Evolutionary conservation across 2,797 vertebrate genomes (phyloP).

Genomic region (Neopelma chrysocephalum): DNA sequence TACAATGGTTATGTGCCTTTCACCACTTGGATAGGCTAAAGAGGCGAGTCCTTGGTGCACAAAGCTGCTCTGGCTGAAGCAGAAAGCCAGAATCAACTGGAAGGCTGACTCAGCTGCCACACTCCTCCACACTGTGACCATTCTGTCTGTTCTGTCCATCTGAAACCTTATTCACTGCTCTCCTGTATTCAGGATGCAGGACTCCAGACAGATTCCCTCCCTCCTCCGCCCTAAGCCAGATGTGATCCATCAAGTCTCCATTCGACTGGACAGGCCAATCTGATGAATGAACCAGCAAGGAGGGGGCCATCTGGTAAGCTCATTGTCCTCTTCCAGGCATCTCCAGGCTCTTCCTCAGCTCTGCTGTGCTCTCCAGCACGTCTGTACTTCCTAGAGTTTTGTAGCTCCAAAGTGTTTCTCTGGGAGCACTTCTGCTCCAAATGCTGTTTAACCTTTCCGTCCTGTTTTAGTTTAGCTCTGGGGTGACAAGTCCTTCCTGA

Average conservation of each 20-base stretch:
- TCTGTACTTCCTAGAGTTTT: background rate
- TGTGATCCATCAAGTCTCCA: conserved; percentile 6
- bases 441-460: background rate
- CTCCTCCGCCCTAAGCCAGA: conserved; percentile 33
- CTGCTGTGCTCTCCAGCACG: background rate
- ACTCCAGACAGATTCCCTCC: conserved; percentile 33
- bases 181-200: conserved; percentile 51
- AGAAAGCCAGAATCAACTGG: background rate
- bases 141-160: conserved; percentile 18
- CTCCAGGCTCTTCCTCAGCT: conserved; percentile 49
- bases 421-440: background rate
- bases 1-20: background rate
- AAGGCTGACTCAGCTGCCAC: background rate
- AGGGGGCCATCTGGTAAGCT: conserved; percentile 21
- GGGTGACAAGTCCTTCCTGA: background rate
- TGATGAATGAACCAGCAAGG: conserved; percentile 15
- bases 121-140: background rate
- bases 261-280: conserved; percentile 32
- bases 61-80: background rate
- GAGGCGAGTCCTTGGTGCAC: background rate
- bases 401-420: background rate
- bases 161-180: conserved; percentile 31
- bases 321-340: conserved; percentile 44
- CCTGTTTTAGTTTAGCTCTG: background rate
- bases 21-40: background rate